These are phyloP conservation scores for Podarcis siculus DNA, from an alignment of 2,797 vertebrate species.

Conservation along the genomic window DNA sequence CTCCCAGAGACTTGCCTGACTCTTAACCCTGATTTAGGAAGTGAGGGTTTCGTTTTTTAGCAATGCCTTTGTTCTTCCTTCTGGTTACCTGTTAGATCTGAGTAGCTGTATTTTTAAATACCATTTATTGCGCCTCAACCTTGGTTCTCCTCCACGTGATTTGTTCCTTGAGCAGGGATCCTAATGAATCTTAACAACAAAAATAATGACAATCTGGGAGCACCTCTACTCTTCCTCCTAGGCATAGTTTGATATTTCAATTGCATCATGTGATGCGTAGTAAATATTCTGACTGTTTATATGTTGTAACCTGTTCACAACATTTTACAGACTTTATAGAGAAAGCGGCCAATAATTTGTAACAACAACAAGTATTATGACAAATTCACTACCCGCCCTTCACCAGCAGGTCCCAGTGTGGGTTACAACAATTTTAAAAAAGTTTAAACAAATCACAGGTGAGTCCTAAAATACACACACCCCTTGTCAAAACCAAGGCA, in stretches of 20 bases:
- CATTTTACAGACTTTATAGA: not conserved
- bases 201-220: no score
- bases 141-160: not conserved
- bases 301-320: not conserved
- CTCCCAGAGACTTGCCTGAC: not conserved
- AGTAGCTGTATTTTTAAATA: not conserved
- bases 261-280: not conserved
- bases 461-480: no score
- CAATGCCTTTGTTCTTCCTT: not conserved
- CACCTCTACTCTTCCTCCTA: not conserved
- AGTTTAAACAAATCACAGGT: no score
- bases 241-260: not conserved
- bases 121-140: no score
- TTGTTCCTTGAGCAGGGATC: no score
- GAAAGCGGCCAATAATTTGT: not conserved
- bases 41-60: not conserved
- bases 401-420: no score
- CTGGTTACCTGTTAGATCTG: not conserved
- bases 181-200: no score
- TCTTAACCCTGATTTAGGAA: not conserved
- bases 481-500: no score
- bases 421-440: no score
- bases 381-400: no score
- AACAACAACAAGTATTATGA: no score
- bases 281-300: not conserved